Evolutionary conservation across 2,888 invertebrate species (phyloP).

Genomic region (Dynastes maya): DNA sequence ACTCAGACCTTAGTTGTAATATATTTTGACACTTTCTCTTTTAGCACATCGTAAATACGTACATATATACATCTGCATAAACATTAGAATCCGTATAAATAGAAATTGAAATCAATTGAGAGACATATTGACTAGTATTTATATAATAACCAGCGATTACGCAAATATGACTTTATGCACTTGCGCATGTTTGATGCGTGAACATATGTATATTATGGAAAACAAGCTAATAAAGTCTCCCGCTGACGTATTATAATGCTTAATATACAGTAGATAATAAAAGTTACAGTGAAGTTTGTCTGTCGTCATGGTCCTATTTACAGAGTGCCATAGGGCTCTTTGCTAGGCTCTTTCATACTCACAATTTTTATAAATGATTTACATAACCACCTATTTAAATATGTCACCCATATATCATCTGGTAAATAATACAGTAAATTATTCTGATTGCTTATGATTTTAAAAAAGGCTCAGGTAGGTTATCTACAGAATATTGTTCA

Average conservation of each 20-base stretch:
- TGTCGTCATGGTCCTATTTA: too few species aligned
- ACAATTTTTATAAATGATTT: too few species aligned
- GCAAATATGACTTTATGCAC: not conserved
- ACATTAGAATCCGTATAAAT: conserved; percentile 10
- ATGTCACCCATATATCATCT: too few species aligned
- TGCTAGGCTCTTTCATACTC: too few species aligned
- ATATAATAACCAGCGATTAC: not conserved
- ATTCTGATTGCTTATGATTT: too few species aligned
- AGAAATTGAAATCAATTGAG: conserved; percentile 11
- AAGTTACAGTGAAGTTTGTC: too few species aligned
- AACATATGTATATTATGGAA: not conserved
- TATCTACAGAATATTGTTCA: too few species aligned
- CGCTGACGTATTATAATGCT: not conserved
- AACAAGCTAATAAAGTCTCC: not conserved
- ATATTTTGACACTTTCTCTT: conserved; percentile 27
- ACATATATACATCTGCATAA: not conserved
- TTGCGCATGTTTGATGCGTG: not conserved
- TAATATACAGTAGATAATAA: too few species aligned
- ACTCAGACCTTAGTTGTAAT: not conserved
- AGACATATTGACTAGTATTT: not conserved
- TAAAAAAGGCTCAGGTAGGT: too few species aligned
- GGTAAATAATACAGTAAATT: too few species aligned
- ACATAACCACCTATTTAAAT: too few species aligned
- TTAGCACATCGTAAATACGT: not conserved
- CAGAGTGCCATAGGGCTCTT: too few species aligned